Evolutionary conservation across 2,888 invertebrate genomes (phyloP).

Genomic region (Rhyacophila evoluta): DNA sequence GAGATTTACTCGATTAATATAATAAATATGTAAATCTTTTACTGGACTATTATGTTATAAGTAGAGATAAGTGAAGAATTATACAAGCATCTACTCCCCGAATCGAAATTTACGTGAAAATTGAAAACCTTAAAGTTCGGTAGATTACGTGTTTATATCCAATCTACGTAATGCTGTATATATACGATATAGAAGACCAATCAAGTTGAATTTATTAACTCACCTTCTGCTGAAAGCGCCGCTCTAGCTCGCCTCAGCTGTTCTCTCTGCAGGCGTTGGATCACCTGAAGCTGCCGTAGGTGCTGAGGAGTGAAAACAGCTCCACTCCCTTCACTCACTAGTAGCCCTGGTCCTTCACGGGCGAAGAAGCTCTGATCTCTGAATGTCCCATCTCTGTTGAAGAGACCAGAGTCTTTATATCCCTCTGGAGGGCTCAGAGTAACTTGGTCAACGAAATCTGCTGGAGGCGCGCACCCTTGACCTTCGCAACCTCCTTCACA

Average conservation of each 20-base stretch:
- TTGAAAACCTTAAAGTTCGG: too few species aligned
- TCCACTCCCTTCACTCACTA: constrained; percentile 70
- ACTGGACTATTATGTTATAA: too few species aligned
- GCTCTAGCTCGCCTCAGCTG: constrained; percentile 70
- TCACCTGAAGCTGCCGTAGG: constrained; percentile 72
- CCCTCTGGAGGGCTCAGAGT: constrained; percentile 93
- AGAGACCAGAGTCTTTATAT: constrained; percentile 85
- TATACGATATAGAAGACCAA: too few species aligned
- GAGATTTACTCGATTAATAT: too few species aligned
- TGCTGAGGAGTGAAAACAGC: constrained; percentile 77
- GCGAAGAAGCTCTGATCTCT: constrained; percentile 68
- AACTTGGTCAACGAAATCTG: constrained; percentile 83
- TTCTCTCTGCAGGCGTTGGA: constrained; percentile 75
- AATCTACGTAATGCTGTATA: too few species aligned
- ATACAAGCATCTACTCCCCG: too few species aligned
- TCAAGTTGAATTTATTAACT: too few species aligned
- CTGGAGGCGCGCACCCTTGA: constrained; percentile 70
- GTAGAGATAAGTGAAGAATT: too few species aligned
- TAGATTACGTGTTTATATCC: too few species aligned
- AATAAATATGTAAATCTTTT: too few species aligned
- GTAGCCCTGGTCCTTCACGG: constrained; percentile 67
- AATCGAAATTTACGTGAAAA: too few species aligned
- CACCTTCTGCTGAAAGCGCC: constrained; percentile 44
- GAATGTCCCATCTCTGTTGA: constrained; percentile 70
- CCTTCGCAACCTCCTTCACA: constrained; percentile 77